Conservation (phyloP, 1,140 invertebrate species). For the Tenebrio molitor region DNA sequence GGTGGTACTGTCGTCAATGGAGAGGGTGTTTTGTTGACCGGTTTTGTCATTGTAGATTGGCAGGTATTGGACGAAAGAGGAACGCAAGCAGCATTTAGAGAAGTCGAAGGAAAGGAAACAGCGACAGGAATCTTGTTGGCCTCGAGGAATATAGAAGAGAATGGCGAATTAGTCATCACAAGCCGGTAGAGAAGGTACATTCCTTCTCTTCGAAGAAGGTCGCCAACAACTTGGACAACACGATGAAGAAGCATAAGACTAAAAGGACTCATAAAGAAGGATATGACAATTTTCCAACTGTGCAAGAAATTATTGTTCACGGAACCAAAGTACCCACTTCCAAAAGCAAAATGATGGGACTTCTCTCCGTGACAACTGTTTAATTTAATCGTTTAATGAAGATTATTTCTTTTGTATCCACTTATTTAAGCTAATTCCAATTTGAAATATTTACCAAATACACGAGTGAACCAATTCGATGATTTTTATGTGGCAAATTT, state of each 20-base stretch:
- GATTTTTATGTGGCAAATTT: constrained; percentile 42
- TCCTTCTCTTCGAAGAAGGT: constrained; percentile 60
- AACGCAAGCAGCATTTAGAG: constrained; percentile 82
- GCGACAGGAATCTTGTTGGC: constrained; percentile 66
- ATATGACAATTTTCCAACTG: constrained; percentile 68
- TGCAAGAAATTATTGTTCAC: constrained; percentile 69
- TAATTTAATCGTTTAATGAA: constrained; percentile 59
- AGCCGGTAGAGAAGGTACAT: constrained; percentile 46
- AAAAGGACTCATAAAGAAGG: constrained; percentile 66
- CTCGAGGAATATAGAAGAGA: constrained; percentile 58
- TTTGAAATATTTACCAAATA: constrained; percentile 38
- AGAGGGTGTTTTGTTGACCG: too few species aligned
- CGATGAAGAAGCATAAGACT: constrained; percentile 66
- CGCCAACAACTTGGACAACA: constrained; percentile 64
- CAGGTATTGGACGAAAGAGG: constrained; percentile 85
- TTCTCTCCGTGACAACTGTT: constrained; percentile 71
- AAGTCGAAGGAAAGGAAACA: constrained; percentile 77
- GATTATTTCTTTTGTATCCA: constrained; percentile 39
- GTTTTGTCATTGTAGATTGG: constrained; percentile 71
- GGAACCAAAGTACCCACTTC: constrained; percentile 66
- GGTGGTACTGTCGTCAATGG: too few species aligned
- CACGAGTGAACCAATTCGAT: constrained; percentile 29
- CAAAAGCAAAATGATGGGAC: constrained; percentile 68
- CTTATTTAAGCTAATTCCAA: constrained; percentile 42
- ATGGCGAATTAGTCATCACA: constrained; percentile 53